Evolutionary conservation across 2,113 vertebrate genomes (phyloP), one percentile per base, ranked within the genome.

Genomic region (Caloenas nicobarica): DNA sequence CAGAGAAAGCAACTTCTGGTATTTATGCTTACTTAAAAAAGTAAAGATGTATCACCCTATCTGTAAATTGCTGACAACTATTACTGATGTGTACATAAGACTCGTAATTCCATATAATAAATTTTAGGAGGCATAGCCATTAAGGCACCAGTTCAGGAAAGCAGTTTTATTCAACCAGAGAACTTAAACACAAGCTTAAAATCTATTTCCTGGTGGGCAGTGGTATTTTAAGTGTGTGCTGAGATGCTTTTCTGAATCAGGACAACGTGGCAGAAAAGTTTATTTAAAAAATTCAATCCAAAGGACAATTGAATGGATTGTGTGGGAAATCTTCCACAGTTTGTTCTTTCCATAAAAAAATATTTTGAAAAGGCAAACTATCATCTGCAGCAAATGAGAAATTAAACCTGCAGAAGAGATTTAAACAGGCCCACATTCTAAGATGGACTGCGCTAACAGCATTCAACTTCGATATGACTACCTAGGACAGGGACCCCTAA

Each of bases 81-180:
- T 16, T 83, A 88, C 4, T 22, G 33, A 82, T 0, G 2, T n/a
- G 25, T 50, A 90, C 1, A 0, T 29, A 73, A 73, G n/a, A 70
- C 46, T 24, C 66, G 1, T n/a, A 91, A 64, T 26, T 88, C 54
- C 36, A 68, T 6, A 10, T 26, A 82, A 50, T 34, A 76, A 34
- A 48, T 51, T 91, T 86, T 60, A 95, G 88, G 73, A 92, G 83
- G 92, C 77, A 57, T 51, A 76, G 69, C 77, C 72, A 92, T 86
- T 91, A 94, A 88, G 80, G 93, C 95, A 94, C 72, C 80, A 88
- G 66, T 65, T 93, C 93, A 93, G 72, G 69, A 93, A 96, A 84
- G 76, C 79, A 86, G 65, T 83, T 94, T 96, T 90, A 90, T 86
- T 96, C 82, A 86, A 60, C 10, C n/a, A 61, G 28, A 40, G 16